Conservation (phyloP, 2,797 vertebrate species). For the Argyrosomus regius region DNA sequence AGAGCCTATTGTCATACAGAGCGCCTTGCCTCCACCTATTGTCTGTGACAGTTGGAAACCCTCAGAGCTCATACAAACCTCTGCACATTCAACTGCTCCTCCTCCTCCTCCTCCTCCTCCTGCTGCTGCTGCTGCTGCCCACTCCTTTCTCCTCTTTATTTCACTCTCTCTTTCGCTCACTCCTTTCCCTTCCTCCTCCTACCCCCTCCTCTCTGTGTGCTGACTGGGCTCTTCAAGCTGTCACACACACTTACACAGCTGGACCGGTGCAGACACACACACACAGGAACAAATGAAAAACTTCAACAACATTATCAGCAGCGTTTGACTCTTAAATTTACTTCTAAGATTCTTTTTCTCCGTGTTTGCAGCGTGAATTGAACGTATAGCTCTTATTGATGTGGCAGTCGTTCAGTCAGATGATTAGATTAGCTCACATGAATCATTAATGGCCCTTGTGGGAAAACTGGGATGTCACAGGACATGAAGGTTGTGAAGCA, state of each 20-base stretch:
- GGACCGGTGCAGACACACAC: conserved; percentile 40
- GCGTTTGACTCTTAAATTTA: not conserved
- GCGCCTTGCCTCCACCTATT: conserved; percentile 77
- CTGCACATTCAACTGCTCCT: conserved; percentile 73
- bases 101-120: conserved; percentile 64
- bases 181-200: not conserved
- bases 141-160: conserved; percentile 67
- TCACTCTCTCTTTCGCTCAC: conserved; percentile 26
- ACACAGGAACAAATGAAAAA: not conserved
- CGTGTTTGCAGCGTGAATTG: not conserved
- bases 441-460: conserved; percentile 40
- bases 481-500: not conserved
- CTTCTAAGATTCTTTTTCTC: not conserved
- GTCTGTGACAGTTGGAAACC: conserved; percentile 79
- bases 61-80: conserved; percentile 75
- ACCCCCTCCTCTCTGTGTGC: conserved; percentile 45
- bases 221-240: conserved; percentile 59
- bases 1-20: conserved; percentile 86
- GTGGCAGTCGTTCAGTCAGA: conserved; percentile 19
- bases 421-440: conserved; percentile 51
- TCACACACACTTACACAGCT: conserved; percentile 63
- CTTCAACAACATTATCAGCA: not conserved
- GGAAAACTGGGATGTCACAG: conserved; percentile 6
- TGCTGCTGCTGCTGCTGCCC: conserved; percentile 7
- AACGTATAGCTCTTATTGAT: conserved; percentile 7